These are phyloP conservation scores for Neelides sp. DNA, from an alignment of 1,140 invertebrate species.

Conservation along the genomic window DNA sequence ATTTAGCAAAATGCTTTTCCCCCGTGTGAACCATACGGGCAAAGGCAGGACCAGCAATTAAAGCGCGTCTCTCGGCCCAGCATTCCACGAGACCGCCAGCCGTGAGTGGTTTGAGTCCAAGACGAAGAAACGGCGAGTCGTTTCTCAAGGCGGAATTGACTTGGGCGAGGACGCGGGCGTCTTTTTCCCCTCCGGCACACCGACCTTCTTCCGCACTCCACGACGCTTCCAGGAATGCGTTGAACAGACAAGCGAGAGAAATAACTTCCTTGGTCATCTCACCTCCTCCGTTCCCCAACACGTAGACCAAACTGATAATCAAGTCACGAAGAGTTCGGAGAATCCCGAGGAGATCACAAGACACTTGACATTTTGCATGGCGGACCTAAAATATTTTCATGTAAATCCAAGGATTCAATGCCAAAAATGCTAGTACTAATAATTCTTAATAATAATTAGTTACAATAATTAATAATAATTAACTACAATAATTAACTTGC, in stretches of 20 bases:
- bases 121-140: slow-evolving; percentile 18
- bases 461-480: not conserved
- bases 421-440: not conserved
- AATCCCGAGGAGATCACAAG: slow-evolving; percentile 22
- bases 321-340: not conserved
- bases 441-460: not conserved
- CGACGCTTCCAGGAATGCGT: slow-evolving; percentile 7
- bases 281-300: not conserved
- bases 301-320: not conserved
- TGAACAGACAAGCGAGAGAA: slow-evolving; percentile 11
- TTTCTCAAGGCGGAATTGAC: slow-evolving; percentile 19
- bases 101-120: slow-evolving; percentile 18
- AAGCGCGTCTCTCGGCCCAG: slow-evolving; percentile 8
- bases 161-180: slow-evolving; percentile 20
- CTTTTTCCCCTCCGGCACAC: slow-evolving; percentile 5
- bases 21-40: not conserved
- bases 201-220: not conserved
- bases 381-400: slow-evolving; percentile 17
- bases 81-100: slow-evolving; percentile 15
- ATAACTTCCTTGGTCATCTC: not conserved
- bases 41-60: slow-evolving; percentile 5
- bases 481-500: not conserved
- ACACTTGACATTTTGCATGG: slow-evolving; percentile 24
- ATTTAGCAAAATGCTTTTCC: slow-evolving; percentile 5
- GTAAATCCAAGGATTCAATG: not conserved